Base-by-base conservation (phyloP, 92 coral and sea anemone genomes). In the Paragorgia papillata region DNA sequence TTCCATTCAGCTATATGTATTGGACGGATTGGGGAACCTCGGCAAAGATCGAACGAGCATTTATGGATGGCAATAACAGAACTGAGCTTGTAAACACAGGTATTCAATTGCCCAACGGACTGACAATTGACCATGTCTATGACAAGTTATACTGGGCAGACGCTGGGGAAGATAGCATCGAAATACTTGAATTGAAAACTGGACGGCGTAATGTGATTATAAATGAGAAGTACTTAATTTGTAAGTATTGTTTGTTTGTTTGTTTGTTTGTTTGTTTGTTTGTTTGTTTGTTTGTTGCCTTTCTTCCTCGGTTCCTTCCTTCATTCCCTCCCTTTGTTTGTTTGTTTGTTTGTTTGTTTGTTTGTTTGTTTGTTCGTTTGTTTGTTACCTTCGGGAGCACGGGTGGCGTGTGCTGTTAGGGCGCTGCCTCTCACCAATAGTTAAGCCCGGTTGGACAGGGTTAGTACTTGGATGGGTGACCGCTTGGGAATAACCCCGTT, bases 41-140 rank as follows among this genome's bases (percentile, higher is more conserved):
- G 14, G 87, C 97, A 7, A 93, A 89, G 69, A 93, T 93, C 40
- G 97, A 93, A 69, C 83, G 92, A 46, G 91, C 97, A 7, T 92
- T 74, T 73, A 86, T 91, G 32, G 96, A 94, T 75, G 98, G 98
- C 1, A 67, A 85, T 32, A 79, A 88, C 24, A 79, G 98, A 55
- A 32, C 54, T 8, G 82, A 74, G 20, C 79, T 94, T 35, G 95
- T 94, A 9, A 90, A 90, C 79, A 61, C 76, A 0, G 84, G 95
- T 22, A 82, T 94, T 8, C 51, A 32, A 4, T 94, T 94, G 98
- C 97, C 98, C 0, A 94, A 94, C 71, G 98, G 94, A 12, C 61
- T 93, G 8, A 79, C 96, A 9, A 90, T 93, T 41, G 97, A 93
- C 79, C 91, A 83, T 73, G 54, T 46, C 10, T 82, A 67, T 12